phyloP scores from a whole-genome alignment of 2,113 vertebrate species.

The Gopherus evgoodei region DNA sequence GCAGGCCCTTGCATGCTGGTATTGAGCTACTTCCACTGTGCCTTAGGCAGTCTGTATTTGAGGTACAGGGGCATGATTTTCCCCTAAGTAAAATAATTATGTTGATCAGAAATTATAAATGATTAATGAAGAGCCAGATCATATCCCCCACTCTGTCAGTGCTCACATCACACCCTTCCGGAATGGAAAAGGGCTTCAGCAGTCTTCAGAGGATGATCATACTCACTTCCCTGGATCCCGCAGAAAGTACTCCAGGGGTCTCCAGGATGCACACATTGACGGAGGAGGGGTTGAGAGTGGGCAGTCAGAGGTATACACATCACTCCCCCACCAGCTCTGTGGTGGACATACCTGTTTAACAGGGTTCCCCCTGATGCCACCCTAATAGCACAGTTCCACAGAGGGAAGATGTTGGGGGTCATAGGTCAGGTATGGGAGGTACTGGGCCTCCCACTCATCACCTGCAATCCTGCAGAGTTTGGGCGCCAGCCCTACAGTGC shows the following conservation, averaged over 20 bases:
- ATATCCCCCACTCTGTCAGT: background rate
- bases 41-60: background rate
- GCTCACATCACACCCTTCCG: background rate
- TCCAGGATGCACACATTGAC: background rate
- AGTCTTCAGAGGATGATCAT: background rate
- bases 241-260: background rate
- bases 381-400: background rate
- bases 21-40: background rate
- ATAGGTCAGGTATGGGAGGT: background rate
- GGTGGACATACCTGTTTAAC: background rate
- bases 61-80: background rate
- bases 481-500: rapidly evolving
- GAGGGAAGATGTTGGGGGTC: background rate
- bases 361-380: background rate
- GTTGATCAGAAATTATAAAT: background rate
- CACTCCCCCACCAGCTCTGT: background rate
- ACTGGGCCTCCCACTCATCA: background rate
- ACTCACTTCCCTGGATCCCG: background rate
- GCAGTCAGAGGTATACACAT: background rate
- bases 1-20: background rate
- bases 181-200: background rate
- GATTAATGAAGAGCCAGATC: background rate
- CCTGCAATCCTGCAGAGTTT: background rate
- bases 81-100: background rate
- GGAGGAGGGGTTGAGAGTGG: background rate